Base-by-base conservation (phyloP, 1,140 invertebrate species). In the Ephestia elutella region DNA sequence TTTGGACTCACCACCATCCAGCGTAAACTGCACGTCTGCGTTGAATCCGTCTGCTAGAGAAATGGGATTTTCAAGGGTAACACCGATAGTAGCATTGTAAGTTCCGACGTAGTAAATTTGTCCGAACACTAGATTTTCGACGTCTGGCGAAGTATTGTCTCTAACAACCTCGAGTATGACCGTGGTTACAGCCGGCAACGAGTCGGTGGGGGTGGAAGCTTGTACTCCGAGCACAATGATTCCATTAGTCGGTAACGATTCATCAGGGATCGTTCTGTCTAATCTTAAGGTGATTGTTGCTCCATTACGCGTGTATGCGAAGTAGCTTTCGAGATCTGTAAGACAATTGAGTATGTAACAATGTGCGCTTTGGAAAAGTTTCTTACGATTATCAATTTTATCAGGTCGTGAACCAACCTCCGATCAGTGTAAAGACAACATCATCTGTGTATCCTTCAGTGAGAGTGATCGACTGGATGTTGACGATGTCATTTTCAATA, bases 151-250 rank as follows among this genome's bases (percentile, higher is more conserved):
- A 11, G 11, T 11, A 9, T 55, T 19, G 0, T 62, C 58, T 38
- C 49, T 70, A 19, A 63, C 58, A 49, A 75, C 54, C 48, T 70
- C 60, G 38, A 78, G 32, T 21, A 75, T 54, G 18, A 76, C 57
- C 44, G 69, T 70, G 18, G 73, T 59, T 25, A 58, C 57, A 18
- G 66, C 66, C 4, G 71, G 21, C 11, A 67, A 15, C 0, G 66
- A 35, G 18, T 67, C 19, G 20, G 61, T 49, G 0, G 60, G 60
- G 1, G 44, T 15, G 13, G 66, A 65, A 10, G 68, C 72, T 65
- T 58, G 62, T 51, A 77, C 17, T 32, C 70, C 68, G 5, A 77
- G 57, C 21, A 70, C 15, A 32, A 77, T 63, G 51, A 74, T 54
- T 19, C 66, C 48, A 48, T 65, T 70, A 8, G 57, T 4, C 11